Base-by-base conservation (phyloP, 2,797 vertebrate species). In the Leptoclinus maculatus region DNA sequence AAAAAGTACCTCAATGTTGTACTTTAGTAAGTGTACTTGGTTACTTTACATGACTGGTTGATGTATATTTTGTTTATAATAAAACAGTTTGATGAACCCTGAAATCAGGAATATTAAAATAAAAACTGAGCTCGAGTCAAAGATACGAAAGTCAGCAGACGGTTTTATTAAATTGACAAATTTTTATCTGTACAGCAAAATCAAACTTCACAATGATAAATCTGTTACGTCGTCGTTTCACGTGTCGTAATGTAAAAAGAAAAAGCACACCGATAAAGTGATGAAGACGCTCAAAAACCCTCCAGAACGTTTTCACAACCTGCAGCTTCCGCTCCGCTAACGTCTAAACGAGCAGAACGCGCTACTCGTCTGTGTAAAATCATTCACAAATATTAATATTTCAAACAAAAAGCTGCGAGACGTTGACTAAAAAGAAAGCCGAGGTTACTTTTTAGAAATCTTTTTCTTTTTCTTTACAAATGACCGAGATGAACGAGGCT, bases 141-240 rank as follows among this genome's bases (percentile, higher is more conserved):
- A 83, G 4, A 27, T 89, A 89, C 95, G 93, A 95, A 97, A 96
- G 96, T 95, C 95, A 96, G 96, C 96, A 96, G 95, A 97, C 95
- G 94, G 91, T 95, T 94, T 97, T 97, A 98, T 98, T 98, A 98
- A 99, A 98, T 96, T 95, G 95, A 96, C 96, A 95, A 96, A 94
- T 92, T 95, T 95, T 92, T 92, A 93, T 96, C 96, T 97, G 97
- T 97, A 98, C 97, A 98, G 96, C 96, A 95, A 91, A 91, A 89
- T 83, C 93, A 86, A 91, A 93, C 94, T 75, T 94, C 95, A 96
- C 96, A 82, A 83, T 96, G 94, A 96, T 95, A 95, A 87, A 93
- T 97, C 92, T 83, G 94, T 95, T 96, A 96, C 94, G 94, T 92
- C 92, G 96, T 94, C 94, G 95, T 88, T 79, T 95, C 95, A 96